phyloP scores from a whole-genome alignment of 35 echinoderm and acorn worm species.

The Apostichopus parvimensis region DNA sequence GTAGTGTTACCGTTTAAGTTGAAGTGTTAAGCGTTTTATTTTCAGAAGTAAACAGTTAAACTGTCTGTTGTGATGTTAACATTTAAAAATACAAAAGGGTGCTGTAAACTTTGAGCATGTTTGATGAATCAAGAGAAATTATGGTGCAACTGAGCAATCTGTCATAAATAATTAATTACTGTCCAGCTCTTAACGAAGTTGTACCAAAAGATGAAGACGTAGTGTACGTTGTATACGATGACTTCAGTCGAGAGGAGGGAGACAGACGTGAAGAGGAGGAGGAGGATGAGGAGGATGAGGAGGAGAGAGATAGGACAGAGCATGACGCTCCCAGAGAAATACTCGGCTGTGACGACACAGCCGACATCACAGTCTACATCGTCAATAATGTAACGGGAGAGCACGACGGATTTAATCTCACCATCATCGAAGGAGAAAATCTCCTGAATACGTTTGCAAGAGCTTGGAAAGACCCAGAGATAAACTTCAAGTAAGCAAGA shows the following conservation, averaged over 20 bases:
- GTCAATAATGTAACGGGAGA: constrained; percentile 9
- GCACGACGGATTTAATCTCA: background rate
- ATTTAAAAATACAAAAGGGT: no score
- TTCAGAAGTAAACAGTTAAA: no score
- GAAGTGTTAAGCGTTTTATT: no score
- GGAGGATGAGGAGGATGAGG: background rate
- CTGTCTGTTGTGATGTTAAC: no score
- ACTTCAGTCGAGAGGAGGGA: background rate
- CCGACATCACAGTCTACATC: background rate
- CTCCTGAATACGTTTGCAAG: background rate
- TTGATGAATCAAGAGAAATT: no score
- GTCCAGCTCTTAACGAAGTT: background rate
- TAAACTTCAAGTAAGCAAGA: constrained; percentile 15
- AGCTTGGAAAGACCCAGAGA: background rate
- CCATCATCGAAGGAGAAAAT: constrained; percentile 19
- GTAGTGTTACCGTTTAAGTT: no score
- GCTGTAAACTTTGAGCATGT: no score
- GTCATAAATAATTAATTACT: no score
- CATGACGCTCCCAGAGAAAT: background rate
- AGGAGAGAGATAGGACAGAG: background rate
- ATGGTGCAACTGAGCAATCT: no score
- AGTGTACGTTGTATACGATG: background rate
- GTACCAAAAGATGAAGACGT: background rate
- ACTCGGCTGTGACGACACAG: background rate
- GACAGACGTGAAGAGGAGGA: background rate